These are phyloP conservation scores for Dryobates pubescens DNA, from an alignment of 2,797 vertebrate species.

Conservation along the genomic window DNA sequence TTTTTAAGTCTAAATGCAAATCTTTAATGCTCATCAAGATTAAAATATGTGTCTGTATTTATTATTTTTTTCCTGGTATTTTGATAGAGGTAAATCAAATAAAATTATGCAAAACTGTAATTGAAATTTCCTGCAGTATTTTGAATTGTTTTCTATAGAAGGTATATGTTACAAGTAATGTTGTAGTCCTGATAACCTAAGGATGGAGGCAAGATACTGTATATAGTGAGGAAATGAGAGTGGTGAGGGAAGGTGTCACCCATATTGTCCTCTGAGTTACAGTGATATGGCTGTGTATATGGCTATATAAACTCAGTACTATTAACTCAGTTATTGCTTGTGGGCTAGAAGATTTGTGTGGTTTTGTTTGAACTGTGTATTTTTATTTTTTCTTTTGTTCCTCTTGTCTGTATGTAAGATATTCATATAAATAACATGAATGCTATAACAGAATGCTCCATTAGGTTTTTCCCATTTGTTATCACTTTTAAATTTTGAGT, in stretches of 20 bases:
- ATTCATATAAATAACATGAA: background rate
- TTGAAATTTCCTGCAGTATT: background rate
- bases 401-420: background rate
- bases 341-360: background rate
- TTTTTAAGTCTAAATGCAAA: background rate
- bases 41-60: fast-evolving
- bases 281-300: background rate
- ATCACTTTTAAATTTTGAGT: background rate
- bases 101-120: background rate
- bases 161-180: background rate
- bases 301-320: background rate
- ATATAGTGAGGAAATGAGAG: background rate
- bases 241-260: background rate
- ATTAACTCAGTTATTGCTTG: background rate
- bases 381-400: background rate
- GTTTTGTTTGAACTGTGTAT: background rate
- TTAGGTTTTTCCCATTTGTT: background rate
- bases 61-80: background rate
- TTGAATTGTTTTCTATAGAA: background rate
- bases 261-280: background rate
- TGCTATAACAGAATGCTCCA: background rate
- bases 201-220: background rate
- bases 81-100: background rate
- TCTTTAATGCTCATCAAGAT: background rate
- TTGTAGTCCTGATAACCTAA: background rate